Evolutionary conservation across 1,140 invertebrate species (phyloP).

Genomic region (Drosophila grimshawi): DNA sequence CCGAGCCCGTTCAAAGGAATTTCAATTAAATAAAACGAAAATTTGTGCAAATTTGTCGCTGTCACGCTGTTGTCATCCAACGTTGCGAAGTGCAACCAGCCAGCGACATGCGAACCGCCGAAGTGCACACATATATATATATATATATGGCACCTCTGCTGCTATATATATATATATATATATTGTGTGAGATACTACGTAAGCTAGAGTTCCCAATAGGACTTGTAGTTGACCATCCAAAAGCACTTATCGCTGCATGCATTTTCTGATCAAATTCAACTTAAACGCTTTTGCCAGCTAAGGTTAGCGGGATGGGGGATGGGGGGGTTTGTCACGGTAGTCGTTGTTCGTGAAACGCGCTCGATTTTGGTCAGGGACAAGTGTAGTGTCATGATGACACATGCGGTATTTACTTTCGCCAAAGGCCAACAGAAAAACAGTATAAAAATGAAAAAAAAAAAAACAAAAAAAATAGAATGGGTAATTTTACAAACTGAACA

Average conservation of each 20-base stretch:
- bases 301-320: too few species aligned
- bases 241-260: background rate
- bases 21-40: conserved; percentile 69
- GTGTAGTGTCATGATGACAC: too few species aligned
- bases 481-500: too few species aligned
- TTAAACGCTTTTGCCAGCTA: too few species aligned
- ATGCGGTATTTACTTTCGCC: too few species aligned
- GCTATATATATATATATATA: background rate
- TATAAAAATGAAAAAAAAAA: too few species aligned
- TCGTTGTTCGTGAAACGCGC: too few species aligned
- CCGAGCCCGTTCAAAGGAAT: conserved; percentile 53
- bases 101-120: background rate
- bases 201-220: conserved; percentile 41
- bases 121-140: conserved; percentile 6
- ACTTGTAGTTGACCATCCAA: background rate
- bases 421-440: too few species aligned
- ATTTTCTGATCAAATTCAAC: conserved; percentile 1
- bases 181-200: conserved; percentile 1
- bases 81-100: conserved; percentile 37
- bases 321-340: too few species aligned
- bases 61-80: conserved; percentile 19
- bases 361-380: too few species aligned
- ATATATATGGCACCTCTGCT: too few species aligned
- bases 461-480: too few species aligned
- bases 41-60: conserved; percentile 60